A percentile compares a stretch with the other conserved stretches of the same genome.
phyloP scores from a whole-genome alignment of 2,888 invertebrate genomes.

The Macroteleia sp. region DNA sequence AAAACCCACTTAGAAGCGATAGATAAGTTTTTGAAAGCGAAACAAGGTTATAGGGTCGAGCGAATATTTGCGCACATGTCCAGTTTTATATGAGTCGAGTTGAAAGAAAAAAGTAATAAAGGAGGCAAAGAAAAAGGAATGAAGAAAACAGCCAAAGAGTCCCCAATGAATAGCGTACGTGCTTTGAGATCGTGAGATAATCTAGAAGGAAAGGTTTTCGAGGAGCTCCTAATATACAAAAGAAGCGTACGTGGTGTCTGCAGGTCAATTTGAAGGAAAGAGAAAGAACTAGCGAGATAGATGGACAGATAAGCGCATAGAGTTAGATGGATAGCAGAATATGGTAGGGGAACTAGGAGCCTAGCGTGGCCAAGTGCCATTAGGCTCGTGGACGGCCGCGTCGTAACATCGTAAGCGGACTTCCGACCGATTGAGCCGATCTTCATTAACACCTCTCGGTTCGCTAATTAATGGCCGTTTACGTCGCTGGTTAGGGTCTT shows the following conservation, averaged over 20 bases:
- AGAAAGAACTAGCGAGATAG: slow-evolving; percentile 53
- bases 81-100: background rate
- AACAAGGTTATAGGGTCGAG: slow-evolving; percentile 40
- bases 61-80: slow-evolving; percentile 21
- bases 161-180: slow-evolving; percentile 34
- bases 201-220: slow-evolving; percentile 19
- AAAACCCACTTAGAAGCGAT: no score
- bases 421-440: slow-evolving; percentile 54
- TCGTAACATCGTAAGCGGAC: slow-evolving; percentile 72
- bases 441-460: slow-evolving; percentile 59
- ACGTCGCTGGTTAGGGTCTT: slow-evolving; percentile 11
- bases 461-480: slow-evolving; percentile 44
- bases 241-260: slow-evolving; percentile 38
- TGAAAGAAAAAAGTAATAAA: no score
- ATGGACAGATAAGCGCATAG: slow-evolving; percentile 50
- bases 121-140: background rate
- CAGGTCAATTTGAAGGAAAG: slow-evolving; percentile 57
- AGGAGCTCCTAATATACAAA: slow-evolving; percentile 40
- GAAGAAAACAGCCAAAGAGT: slow-evolving; percentile 1
- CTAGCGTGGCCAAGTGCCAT: slow-evolving; percentile 72
- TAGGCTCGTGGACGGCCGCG: slow-evolving; percentile 78
- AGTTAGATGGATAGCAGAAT: slow-evolving; percentile 53
- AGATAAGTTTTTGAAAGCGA: no score
- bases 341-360: slow-evolving; percentile 47
- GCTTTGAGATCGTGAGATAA: slow-evolving; percentile 47